Conservation (phyloP, 2,888 invertebrate species). For the Syrista parreyssii region DNA sequence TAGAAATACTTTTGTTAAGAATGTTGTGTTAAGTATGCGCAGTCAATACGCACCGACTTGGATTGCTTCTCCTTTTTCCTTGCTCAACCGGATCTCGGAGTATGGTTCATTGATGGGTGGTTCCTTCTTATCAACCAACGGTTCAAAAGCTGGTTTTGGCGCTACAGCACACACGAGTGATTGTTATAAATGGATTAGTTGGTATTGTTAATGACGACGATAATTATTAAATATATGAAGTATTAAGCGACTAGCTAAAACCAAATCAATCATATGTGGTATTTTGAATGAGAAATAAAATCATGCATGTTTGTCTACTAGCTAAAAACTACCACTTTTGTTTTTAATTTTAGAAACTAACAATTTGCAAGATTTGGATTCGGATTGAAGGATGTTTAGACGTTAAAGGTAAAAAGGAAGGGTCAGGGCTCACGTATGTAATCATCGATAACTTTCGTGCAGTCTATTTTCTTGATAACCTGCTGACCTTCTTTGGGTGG, state of each 20-base stretch:
- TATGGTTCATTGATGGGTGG: conserved; percentile 53
- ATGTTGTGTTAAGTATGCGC: neutral
- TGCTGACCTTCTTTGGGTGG: conserved; percentile 50
- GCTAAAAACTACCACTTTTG: neutral
- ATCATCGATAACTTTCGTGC: conserved; percentile 41
- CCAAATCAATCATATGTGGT: neutral
- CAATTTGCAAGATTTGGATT: neutral
- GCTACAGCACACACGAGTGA: conserved; percentile 41
- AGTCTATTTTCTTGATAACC: conserved; percentile 37
- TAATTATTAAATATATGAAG: neutral
- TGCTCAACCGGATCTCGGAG: conserved; percentile 67
- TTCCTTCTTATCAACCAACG: conserved; percentile 50
- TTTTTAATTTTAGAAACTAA: neutral
- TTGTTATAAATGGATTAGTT: neutral
- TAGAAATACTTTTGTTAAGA: conserved; percentile 22
- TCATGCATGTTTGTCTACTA: neutral
- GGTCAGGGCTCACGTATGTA: conserved; percentile 55
- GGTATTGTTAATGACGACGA: neutral
- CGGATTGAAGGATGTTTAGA: neutral
- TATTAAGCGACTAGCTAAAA: neutral
- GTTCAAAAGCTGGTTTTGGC: conserved; percentile 60
- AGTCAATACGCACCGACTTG: conserved; percentile 58
- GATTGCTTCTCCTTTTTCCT: conserved; percentile 56
- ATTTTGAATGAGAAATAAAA: neutral
- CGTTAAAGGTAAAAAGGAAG: neutral